Evolutionary conservation across 2,113 vertebrate genomes (phyloP), one percentile per base, ranked within the genome.

Genomic region (Nymphicus hollandicus): DNA sequence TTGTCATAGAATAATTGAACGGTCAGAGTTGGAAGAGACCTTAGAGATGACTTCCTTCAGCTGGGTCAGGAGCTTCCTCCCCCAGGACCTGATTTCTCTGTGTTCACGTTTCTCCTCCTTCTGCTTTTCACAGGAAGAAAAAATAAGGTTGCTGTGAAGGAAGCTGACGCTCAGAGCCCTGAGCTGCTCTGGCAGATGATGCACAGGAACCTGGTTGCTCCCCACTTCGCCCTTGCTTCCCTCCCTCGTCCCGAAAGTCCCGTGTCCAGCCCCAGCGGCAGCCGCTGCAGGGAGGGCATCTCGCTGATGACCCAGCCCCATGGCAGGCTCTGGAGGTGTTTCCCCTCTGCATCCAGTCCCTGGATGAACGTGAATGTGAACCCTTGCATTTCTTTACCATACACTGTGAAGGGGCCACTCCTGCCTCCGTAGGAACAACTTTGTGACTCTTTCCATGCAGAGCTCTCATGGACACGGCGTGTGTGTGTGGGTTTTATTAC

Each of bases 61-160:
- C 2, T 28, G n/a, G 50, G 68, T 20, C 76, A 68, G 76, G 41
- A 83, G 55, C 86, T 95, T 93, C 91, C 64, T 84, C 89, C 71
- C 44, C 24, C 20, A 15, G 4, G n/a, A 31, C n/a, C 60, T 0
- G 0, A 31, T 69, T 83, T 29, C 41, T 69, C 44, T 1, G 7
- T 1, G 0, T 64, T 95, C 72, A 95, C 52, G 0, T 71, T 92
- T 81, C 89, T 92, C 77, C 83, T 78, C 61, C 83, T 96, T 97
- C 91, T 95, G 88, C 95, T 95, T 97, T 96, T 81, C 0, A 2
- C 94, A 97, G 96, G 94, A 97, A 97, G 94, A 97, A 96, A 95
- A 96, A 47, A 35, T 95, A 81, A 86, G 64, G 50, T 96, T 95
- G 69, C 92, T 41, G 80, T 61, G 22, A 19, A 89, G 94, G 96